These are phyloP conservation scores for Calliphora vomitoria DNA, from an alignment of 2,888 invertebrate species.

Conservation along the genomic window DNA sequence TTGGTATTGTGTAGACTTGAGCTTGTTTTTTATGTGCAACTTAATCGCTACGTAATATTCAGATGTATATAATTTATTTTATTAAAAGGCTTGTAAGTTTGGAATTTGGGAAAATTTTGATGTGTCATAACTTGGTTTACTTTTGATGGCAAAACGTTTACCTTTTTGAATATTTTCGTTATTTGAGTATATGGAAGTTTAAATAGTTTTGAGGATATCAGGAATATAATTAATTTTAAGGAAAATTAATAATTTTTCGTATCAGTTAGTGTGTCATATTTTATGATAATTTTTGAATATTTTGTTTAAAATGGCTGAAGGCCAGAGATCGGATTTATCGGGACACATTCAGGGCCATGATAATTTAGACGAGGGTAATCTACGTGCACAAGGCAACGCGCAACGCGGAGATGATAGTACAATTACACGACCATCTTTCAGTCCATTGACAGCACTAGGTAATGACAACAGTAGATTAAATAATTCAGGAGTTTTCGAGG, in stretches of 20 bases:
- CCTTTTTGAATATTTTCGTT: no score
- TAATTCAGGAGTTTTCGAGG: slow-evolving; percentile 2
- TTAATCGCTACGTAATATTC: background rate
- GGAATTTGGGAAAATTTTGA: background rate
- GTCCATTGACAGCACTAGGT: background rate
- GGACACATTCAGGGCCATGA: no score
- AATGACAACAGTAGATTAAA: background rate
- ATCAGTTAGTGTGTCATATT: no score
- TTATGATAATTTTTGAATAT: no score
- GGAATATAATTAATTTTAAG: no score
- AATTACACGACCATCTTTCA: background rate
- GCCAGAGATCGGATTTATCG: no score
- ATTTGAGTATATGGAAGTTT: no score
- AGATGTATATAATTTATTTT: background rate
- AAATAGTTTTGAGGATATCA: no score
- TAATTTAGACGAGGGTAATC: background rate
- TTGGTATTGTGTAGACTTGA: background rate
- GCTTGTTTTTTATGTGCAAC: background rate
- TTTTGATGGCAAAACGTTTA: no score
- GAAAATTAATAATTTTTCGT: no score
- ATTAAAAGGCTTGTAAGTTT: background rate
- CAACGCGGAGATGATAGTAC: background rate
- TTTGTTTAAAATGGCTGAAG: no score
- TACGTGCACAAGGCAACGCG: background rate
- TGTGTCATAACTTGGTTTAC: background rate